phyloP scores from a whole-genome alignment of 1,140 invertebrate genomes.

The Drosophila repletoides region DNA sequence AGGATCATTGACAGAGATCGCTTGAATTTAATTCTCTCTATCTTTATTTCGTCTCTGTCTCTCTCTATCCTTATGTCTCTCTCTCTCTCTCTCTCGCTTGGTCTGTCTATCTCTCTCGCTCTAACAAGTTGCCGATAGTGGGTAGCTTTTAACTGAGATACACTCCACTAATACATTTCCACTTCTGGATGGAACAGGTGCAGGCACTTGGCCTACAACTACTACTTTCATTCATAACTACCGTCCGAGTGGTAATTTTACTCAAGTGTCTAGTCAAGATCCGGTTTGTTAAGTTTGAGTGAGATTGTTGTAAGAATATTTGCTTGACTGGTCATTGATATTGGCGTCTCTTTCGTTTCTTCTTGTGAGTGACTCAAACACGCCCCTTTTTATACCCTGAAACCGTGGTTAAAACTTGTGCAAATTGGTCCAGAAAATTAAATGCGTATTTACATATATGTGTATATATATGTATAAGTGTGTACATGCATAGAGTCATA shows the following conservation, averaged over 20 bases:
- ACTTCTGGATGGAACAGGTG: slow-evolving; percentile 41
- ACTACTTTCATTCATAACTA: slow-evolving; percentile 46
- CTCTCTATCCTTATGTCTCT: not conserved
- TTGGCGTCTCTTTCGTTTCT: slow-evolving; percentile 22
- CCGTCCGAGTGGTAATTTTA: slow-evolving; percentile 1
- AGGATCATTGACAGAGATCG: slow-evolving; percentile 32
- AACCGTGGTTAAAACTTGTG: not conserved
- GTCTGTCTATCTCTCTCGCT: not conserved
- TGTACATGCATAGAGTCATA: too few species aligned
- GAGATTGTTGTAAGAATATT: slow-evolving; percentile 24
- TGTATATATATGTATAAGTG: not conserved
- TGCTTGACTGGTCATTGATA: slow-evolving; percentile 14
- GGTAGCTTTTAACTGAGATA: slow-evolving; percentile 18
- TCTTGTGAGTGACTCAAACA: slow-evolving; percentile 8
- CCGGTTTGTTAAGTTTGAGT: slow-evolving; percentile 40
- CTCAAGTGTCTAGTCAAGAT: slow-evolving; percentile 39
- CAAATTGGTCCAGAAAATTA: too few species aligned
- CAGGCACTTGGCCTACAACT: slow-evolving; percentile 39
- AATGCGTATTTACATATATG: not conserved
- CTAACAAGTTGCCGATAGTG: not conserved
- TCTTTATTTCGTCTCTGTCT: not conserved
- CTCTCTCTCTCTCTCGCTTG: not conserved
- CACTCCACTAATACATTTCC: slow-evolving; percentile 27
- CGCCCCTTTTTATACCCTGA: slow-evolving; percentile 22
- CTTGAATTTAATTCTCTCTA: slow-evolving; percentile 1